Percentiles rank a stretch among this genome's conserved stretches.
phyloP scores from a whole-genome alignment of 2,797 vertebrate genomes.

The Danio choprae region DNA sequence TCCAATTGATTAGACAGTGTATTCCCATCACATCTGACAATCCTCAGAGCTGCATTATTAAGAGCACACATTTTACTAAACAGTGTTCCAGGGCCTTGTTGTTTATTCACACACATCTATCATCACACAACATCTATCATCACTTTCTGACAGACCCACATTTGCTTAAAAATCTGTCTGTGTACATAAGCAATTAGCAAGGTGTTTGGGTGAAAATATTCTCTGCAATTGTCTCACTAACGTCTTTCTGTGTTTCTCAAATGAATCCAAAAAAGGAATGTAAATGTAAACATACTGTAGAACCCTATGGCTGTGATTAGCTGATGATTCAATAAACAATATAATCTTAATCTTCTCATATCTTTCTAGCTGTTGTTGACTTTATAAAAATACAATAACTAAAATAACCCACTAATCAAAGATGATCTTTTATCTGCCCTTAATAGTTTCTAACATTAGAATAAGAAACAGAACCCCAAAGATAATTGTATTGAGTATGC shows the following conservation, averaged over 20 bases:
- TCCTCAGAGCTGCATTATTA: not conserved
- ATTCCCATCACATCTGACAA: conserved; percentile 43
- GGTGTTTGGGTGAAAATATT: not conserved
- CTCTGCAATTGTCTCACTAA: not conserved
- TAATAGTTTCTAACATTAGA: too few species aligned
- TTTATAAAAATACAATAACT: too few species aligned
- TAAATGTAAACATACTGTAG: not conserved
- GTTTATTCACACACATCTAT: not conserved
- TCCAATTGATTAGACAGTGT: conserved; percentile 67
- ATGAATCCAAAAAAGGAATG: too few species aligned
- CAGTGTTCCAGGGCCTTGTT: not conserved
- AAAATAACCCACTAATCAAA: too few species aligned
- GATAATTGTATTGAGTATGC: too few species aligned
- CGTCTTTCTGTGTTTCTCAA: not conserved
- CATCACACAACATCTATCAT: not conserved
- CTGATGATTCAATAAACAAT: not conserved
- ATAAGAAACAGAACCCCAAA: too few species aligned
- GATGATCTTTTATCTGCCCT: too few species aligned
- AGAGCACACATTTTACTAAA: not conserved
- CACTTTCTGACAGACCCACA: not conserved
- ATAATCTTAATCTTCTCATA: not conserved
- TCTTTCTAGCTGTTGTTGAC: not conserved
- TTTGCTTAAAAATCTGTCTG: not conserved
- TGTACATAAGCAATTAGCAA: not conserved
- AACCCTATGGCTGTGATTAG: not conserved